Conservation (phyloP, 2,888 invertebrate species). For the Loripinus fragilis region DNA sequence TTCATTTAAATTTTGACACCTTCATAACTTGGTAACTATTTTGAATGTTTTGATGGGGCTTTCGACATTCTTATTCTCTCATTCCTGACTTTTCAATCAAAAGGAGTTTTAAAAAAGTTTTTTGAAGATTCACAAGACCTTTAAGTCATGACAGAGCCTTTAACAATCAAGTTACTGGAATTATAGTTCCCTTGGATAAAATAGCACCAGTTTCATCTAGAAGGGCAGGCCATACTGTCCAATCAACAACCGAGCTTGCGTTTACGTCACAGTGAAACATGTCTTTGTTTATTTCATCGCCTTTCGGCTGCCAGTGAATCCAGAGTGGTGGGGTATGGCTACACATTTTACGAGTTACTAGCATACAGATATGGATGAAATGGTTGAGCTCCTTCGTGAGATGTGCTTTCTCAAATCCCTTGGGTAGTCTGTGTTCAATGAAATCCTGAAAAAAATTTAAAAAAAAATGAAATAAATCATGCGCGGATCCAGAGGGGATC, state of each 20-base stretch:
- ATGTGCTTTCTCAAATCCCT: constrained; percentile 24
- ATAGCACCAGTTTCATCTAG: constrained; percentile 26
- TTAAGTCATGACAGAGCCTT: too few species aligned
- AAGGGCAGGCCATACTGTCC: constrained; percentile 49
- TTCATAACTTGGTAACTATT: too few species aligned
- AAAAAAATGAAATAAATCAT: too few species aligned
- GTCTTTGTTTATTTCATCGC: constrained; percentile 37
- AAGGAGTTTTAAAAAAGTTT: too few species aligned
- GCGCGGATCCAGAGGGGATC: too few species aligned
- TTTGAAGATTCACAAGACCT: too few species aligned
- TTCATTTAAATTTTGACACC: too few species aligned
- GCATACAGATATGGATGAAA: constrained; percentile 34
- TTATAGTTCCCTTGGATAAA: constrained; percentile 34
- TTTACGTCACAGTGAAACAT: constrained; percentile 29
- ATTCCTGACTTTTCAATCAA: too few species aligned
- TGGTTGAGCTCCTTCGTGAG: constrained; percentile 21
- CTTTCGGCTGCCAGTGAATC: constrained; percentile 47
- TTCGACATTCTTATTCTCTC: too few species aligned
- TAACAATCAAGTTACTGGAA: constrained; percentile 25
- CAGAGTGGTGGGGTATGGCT: constrained; percentile 7
- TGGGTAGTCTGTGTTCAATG: constrained; percentile 26
- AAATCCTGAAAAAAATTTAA: constrained; percentile 26
- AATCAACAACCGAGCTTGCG: constrained; percentile 23
- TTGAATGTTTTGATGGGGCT: too few species aligned
- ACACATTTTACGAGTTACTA: constrained; percentile 17